Evolutionary conservation across 2,113 vertebrate species (phyloP).

Genomic region (Corythornis cristatus): DNA sequence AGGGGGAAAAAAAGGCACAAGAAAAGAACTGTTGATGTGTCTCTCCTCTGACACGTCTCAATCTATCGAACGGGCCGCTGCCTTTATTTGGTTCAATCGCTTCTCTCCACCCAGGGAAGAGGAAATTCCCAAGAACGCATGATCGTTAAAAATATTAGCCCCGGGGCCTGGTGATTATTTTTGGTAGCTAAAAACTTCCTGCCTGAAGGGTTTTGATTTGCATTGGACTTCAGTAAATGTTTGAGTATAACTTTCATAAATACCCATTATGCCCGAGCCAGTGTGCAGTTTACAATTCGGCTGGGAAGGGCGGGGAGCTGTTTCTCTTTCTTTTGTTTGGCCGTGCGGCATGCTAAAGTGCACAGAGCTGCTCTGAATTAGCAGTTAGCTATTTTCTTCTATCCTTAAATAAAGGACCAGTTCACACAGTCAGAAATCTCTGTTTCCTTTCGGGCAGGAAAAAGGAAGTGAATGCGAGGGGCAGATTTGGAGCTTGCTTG

Average conservation of each 20-base stretch:
- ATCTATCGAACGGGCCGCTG: not conserved
- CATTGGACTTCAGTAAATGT: not conserved
- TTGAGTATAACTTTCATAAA: constrained; percentile 36
- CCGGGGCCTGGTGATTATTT: constrained; percentile 52
- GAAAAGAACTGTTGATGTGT: not conserved
- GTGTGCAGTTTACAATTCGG: not conserved
- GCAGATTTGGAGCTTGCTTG: constrained; percentile 81
- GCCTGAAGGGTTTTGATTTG: not conserved
- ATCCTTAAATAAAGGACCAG: constrained; percentile 54
- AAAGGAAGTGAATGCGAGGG: constrained; percentile 88
- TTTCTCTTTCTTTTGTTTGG: constrained; percentile 59
- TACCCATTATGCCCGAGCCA: not conserved
- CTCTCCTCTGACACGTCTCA: not conserved
- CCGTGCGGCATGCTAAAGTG: constrained; percentile 15
- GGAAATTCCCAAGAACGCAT: constrained; percentile 62
- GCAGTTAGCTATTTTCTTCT: constrained; percentile 53
- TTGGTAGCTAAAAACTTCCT: constrained; percentile 65
- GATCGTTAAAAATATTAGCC: constrained; percentile 6
- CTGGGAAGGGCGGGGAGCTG: constrained; percentile 45
- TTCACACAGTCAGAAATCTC: constrained; percentile 76
- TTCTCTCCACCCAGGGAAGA: constrained; percentile 40
- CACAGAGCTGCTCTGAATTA: constrained; percentile 16
- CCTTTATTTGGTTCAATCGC: constrained; percentile 40
- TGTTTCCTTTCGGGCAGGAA: constrained; percentile 89
- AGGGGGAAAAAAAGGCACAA: not conserved